Evolutionary conservation across 2,888 invertebrate species (phyloP), one percentile per base, ranked within the genome.

Genomic region (Opisthograptis luteolata): DNA sequence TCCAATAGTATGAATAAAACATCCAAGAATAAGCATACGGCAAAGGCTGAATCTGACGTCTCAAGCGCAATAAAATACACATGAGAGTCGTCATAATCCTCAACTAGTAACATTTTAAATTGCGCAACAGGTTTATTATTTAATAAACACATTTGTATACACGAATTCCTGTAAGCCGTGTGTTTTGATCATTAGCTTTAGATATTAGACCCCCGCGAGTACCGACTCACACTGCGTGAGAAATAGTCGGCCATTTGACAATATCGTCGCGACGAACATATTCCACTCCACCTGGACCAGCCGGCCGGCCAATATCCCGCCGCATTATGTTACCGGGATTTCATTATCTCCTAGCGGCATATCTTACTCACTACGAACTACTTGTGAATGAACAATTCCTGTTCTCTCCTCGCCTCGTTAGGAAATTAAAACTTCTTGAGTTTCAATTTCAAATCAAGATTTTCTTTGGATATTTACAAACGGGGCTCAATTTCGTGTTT

Each of bases 201-300:
- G 79, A 80, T 81, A 81, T 81, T 82, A 83, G 79, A 81, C 74
- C 78, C 76, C 79, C 73, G 70, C 74, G 73, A 80, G 79, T 76
- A 79, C 65, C 67, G 73, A 47, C 76, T 79, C 84, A 82, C 63
- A 83, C 84, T 81, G 83, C 64, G 84, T 84, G 84, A 85, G 79
- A 85, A 81, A 85, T 85, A 72, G 80, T 68, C 68, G 66, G 66
- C 73, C 76, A 84, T 85, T 84, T 83, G 81, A 82, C 79, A 81
- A 79, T 79, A 84, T 81, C 77, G 70, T 74, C 73, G 74, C 69
- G 69, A 75, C 66, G 65, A 68, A 73, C 71, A 62, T 76, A 75
- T 73, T 71, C 72, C 67, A 70, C 65, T 63, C 57, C 62, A 55
- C 61, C 64, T 64, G n/a, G n/a, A n/a, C 60, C 70, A 61, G 66